Evolutionary conservation across 1,140 invertebrate species (phyloP), one percentile per base, ranked within the genome.

Genomic region (Bilobella aurantiaca): DNA sequence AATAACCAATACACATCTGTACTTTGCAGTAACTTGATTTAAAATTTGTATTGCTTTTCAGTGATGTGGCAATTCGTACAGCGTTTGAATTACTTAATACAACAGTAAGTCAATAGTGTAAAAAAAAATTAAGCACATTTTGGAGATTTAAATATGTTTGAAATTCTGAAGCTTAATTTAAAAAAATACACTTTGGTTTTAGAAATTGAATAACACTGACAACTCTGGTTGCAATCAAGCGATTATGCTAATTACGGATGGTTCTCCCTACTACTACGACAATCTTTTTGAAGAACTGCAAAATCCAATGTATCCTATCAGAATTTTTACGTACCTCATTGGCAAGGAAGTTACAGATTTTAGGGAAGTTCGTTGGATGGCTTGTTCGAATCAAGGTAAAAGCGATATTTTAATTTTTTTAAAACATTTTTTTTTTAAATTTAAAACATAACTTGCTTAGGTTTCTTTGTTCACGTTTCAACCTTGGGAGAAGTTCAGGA

Each of bases 211-310:
- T 64, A 87, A 87, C 0, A 85, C 87, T 1, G 82, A 86, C 71
- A 91, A 91, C 5, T 81, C 84, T 67, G 88, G 95, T 14, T 99
- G 96, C 75, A 98, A 98, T 79, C 89, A 96, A 79, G 95, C 94
- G 12, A 98, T 99, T 73, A 98, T 99, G 95, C 78, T 99, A 57
- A 88, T 99, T 69, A 97, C 96, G 12, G 96, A 99, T 80, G 96
- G 96, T 28, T 91, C 96, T 25, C 93, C 96, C 18, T 90, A 93
- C 72, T 91, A 89, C 74, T 95, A 88, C 77, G 87, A 93, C 74
- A 87, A 93, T 72, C 86, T 97, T 56, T 98, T 98, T 77, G 82
- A 90, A 74, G 85, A 91, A 67, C 37, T 64, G 1, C 71, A 73
- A 56, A 68, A 70, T 42, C 68, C 62, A 30, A 60, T 60, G 47